Conservation (phyloP, 2,888 invertebrate species). For the Phyto melanocephala region DNA sequence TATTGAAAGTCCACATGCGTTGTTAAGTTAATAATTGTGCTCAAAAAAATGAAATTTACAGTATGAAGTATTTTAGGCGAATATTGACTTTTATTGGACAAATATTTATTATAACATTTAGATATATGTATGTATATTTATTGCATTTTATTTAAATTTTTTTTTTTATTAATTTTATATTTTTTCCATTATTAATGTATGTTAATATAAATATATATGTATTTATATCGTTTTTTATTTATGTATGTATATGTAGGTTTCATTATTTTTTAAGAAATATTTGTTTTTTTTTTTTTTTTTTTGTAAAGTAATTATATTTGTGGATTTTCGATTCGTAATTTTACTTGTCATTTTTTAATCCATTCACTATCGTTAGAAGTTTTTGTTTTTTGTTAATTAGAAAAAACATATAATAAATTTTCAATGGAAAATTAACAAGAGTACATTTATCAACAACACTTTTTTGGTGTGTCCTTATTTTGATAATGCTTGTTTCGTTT, state of each 20-base stretch:
- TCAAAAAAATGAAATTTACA: neutral
- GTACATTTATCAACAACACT: conserved; percentile 52
- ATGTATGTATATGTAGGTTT: conserved; percentile 24
- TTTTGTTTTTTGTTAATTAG: conserved; percentile 56
- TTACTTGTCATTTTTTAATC: conserved; percentile 35
- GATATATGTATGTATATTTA: conserved; percentile 59
- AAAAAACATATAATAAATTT: conserved; percentile 70
- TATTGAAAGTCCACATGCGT: no score
- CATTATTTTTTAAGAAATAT: neutral
- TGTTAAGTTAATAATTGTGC: no score
- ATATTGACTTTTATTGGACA: conserved; percentile 65
- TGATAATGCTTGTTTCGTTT: conserved; percentile 61
- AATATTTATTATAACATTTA: conserved; percentile 60
- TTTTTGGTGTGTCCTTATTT: conserved; percentile 52
- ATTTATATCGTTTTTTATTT: conserved; percentile 35
- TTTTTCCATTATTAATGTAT: conserved; percentile 53
- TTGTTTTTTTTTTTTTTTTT: conserved; percentile 42
- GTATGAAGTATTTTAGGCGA: conserved; percentile 45
- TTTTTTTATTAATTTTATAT: conserved; percentile 11
- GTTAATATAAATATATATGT: conserved; percentile 58
- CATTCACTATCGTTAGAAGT: conserved; percentile 27
- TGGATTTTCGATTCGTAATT: conserved; percentile 56
- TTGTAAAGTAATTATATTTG: conserved; percentile 64
- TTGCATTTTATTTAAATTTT: conserved; percentile 32
- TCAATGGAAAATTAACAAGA: conserved; percentile 48